phyloP scores from a whole-genome alignment of 2,888 invertebrate genomes.

The Mythimna loreyi region DNA sequence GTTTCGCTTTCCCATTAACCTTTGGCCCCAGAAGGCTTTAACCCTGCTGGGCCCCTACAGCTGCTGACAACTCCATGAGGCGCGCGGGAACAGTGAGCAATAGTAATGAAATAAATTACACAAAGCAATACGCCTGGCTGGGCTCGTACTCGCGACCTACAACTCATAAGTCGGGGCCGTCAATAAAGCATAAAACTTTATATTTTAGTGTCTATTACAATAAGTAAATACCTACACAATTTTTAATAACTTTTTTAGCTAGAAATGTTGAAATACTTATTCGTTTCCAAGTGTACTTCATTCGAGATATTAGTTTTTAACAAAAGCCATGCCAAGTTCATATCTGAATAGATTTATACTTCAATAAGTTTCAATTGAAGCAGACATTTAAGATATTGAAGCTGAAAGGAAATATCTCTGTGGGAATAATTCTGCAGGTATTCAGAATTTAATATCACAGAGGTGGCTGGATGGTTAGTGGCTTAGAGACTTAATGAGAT shows the following conservation, averaged over 20 bases:
- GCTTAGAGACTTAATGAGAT: constrained; percentile 1
- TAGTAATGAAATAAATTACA: too few relatives aligned
- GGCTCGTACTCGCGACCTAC: too few relatives aligned
- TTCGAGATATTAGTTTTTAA: constrained; percentile 43
- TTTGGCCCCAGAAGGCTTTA: too few relatives aligned
- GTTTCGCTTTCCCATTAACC: too few relatives aligned
- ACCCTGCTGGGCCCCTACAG: too few relatives aligned
- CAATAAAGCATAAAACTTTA: not conserved
- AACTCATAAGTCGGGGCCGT: too few relatives aligned
- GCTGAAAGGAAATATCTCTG: constrained; percentile 34
- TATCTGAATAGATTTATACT: constrained; percentile 50
- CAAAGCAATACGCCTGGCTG: too few relatives aligned
- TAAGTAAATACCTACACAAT: not conserved
- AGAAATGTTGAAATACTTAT: constrained; percentile 9
- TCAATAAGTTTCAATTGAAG: constrained; percentile 51
- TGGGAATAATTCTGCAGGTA: constrained; percentile 23
- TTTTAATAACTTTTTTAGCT: constrained; percentile 9
- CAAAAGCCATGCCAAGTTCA: constrained; percentile 37
- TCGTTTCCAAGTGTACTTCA: constrained; percentile 29
- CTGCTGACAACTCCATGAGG: too few relatives aligned
- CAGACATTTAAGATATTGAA: constrained; percentile 46
- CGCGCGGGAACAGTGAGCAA: too few relatives aligned
- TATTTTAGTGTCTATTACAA: not conserved
- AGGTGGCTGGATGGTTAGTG: constrained; percentile 1
- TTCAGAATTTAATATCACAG: constrained; percentile 47